Percentiles rank a stretch among this genome's conserved stretches.
Evolutionary conservation across 2,797 vertebrate genomes (phyloP).

Genomic region (Tenualosa thibaudeaui): DNA sequence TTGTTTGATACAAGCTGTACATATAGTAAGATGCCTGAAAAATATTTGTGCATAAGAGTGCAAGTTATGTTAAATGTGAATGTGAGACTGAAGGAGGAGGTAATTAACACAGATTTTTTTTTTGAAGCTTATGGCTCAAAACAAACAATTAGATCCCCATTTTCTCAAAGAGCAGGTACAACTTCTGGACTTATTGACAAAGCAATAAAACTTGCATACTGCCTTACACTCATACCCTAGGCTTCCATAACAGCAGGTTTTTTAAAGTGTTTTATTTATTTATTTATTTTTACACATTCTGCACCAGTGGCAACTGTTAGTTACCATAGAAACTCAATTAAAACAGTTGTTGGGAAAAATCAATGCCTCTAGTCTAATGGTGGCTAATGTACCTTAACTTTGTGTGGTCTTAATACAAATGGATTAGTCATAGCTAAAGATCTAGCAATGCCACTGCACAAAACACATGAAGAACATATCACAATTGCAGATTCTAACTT

Average conservation of each 20-base stretch:
- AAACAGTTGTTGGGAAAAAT: background rate
- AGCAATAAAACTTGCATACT: background rate
- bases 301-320: background rate
- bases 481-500: too few species aligned
- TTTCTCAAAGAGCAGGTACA: background rate
- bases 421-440: too few species aligned
- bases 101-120: background rate
- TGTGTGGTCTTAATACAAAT: background rate
- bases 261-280: background rate
- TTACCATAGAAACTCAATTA: background rate
- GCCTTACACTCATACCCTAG: background rate
- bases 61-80: background rate
- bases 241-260: background rate
- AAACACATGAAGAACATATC: too few species aligned
- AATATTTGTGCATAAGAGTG: too few species aligned
- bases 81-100: background rate
- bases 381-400: background rate
- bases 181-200: background rate
- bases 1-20: background rate
- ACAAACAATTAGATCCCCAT: background rate
- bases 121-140: background rate
- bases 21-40: too few species aligned
- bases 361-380: background rate
- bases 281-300: background rate
- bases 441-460: too few species aligned